phyloP scores from a whole-genome alignment of 2,797 vertebrate genomes.

The Apogon hyalosoma region DNA sequence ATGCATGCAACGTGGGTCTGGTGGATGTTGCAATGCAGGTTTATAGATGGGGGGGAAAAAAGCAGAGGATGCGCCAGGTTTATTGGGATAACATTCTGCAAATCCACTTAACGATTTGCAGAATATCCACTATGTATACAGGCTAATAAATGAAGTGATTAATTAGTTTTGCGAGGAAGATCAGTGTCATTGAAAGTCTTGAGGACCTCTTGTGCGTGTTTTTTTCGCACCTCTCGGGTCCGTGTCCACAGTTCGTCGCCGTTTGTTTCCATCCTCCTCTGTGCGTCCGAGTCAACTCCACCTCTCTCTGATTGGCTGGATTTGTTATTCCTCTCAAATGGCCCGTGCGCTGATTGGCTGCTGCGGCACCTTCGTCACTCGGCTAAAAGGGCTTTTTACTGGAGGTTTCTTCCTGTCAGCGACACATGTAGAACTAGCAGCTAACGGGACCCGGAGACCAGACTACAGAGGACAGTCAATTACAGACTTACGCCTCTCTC shows the following conservation, averaged over 20 bases:
- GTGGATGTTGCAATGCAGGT: conserved; percentile 46
- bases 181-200: not conserved
- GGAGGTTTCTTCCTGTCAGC: conserved; percentile 92
- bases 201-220: not conserved
- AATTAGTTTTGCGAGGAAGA: too few species aligned
- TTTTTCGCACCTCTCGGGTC: conserved; percentile 17
- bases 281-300: conserved; percentile 61
- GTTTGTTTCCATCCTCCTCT: conserved; percentile 69
- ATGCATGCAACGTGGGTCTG: conserved; percentile 31
- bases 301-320: conserved; percentile 86
- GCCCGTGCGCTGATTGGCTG: conserved; percentile 87
- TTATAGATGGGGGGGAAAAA: too few species aligned
- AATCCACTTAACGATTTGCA: too few species aligned
- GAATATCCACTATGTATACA: too few species aligned
- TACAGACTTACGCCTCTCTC: conserved; percentile 11
- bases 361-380: conserved; percentile 84
- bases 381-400: conserved; percentile 85
- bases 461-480: conserved; percentile 48
- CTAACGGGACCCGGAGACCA: conserved; percentile 69
- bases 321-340: conserved; percentile 91
- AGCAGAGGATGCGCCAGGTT: not conserved
- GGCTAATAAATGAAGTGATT: too few species aligned
- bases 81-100: not conserved
- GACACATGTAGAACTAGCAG: conserved; percentile 92
- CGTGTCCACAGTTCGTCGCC: conserved; percentile 43